Percentiles rank a stretch among this genome's conserved stretches.
Evolutionary conservation across 2,888 invertebrate species (phyloP).

Genomic region (Dicycla oo): DNA sequence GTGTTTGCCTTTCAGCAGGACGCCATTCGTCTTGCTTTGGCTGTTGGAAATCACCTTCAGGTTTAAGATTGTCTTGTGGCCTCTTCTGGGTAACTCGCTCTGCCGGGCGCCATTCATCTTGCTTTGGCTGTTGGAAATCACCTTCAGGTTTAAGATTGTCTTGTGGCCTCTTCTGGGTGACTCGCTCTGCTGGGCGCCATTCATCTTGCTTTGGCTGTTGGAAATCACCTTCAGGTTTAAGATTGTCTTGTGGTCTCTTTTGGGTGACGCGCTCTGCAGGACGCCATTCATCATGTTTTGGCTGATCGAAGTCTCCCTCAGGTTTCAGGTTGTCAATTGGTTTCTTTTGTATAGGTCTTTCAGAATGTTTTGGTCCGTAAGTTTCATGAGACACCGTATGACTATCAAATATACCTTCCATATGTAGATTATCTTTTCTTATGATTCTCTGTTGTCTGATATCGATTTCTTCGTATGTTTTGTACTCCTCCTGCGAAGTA

Average conservation of each 20-base stretch:
- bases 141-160: constrained; percentile 90
- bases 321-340: constrained; percentile 91
- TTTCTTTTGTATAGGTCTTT: constrained; percentile 87
- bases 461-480: constrained; percentile 91
- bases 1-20: constrained; percentile 61
- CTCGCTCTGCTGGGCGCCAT: constrained; percentile 86
- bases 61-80: constrained; percentile 72
- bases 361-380: constrained; percentile 80
- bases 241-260: constrained; percentile 76
- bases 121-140: constrained; percentile 68
- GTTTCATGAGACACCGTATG: constrained; percentile 82
- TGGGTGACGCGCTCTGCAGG: constrained; percentile 41
- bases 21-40: not conserved
- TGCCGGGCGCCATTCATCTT: constrained; percentile 36
- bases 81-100: constrained; percentile 62
- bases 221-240: constrained; percentile 33
- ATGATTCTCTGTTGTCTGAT: constrained; percentile 83
- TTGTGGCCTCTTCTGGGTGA: constrained; percentile 83
- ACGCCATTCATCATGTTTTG: constrained; percentile 39
- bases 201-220: constrained; percentile 55
- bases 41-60: constrained; percentile 21
- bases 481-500: constrained; percentile 93
- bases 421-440: constrained; percentile 87
- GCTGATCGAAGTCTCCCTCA: constrained; percentile 86
- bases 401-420: constrained; percentile 88